These are phyloP conservation scores for Eubucco bourcierii DNA, from an alignment of 2,113 vertebrate species.

Conservation along the genomic window DNA sequence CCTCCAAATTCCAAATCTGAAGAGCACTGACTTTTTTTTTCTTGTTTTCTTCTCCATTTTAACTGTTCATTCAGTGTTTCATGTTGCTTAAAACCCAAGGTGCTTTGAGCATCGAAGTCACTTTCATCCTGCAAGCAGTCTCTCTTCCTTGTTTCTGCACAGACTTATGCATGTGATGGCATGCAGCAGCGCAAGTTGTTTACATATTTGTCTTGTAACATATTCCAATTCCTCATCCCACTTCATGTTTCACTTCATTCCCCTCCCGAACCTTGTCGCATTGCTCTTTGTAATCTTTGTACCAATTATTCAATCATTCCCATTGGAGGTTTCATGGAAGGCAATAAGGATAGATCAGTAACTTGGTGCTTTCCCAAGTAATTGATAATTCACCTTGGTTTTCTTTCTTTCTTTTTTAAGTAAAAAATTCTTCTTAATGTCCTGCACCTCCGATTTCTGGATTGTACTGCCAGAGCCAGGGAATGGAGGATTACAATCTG, in stretches of 20 bases:
- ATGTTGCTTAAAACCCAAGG: not conserved
- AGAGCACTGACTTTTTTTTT: not conserved
- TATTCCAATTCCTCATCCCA: not conserved
- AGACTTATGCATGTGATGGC: not conserved
- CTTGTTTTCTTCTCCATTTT: not conserved
- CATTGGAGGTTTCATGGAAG: not conserved
- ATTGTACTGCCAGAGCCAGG: not conserved
- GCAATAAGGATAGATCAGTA: not conserved
- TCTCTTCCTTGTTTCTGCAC: conserved; percentile 5
- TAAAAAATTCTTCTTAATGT: not conserved
- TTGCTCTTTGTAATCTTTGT: not conserved
- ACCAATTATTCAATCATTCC: not conserved
- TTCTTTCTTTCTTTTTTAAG: not conserved
- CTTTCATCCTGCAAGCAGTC: not conserved
- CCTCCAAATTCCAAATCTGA: not conserved
- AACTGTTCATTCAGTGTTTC: not conserved
- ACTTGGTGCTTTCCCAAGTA: not conserved
- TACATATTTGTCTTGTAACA: not conserved
- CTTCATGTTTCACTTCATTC: not conserved
- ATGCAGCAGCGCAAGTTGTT: not conserved
- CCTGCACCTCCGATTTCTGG: not conserved
- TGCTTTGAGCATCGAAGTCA: not conserved
- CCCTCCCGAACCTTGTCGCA: not conserved
- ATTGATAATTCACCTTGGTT: not conserved
- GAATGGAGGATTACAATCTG: conserved; percentile 37